Evolutionary conservation across 1,140 invertebrate genomes (phyloP).

Genomic region (Nixonia krombeini): DNA sequence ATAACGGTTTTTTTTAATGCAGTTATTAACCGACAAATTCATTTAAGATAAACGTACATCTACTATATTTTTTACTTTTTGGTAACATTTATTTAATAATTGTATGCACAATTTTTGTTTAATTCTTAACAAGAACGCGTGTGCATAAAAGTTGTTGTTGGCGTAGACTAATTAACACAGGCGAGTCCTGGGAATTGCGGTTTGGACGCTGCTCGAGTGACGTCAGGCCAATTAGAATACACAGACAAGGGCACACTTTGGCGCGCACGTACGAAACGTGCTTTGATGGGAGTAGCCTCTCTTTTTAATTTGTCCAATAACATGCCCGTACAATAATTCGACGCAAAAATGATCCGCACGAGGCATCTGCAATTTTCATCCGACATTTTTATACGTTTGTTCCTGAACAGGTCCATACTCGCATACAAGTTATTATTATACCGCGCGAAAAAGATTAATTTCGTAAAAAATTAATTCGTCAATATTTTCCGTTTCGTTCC

Average conservation of each 20-base stretch:
- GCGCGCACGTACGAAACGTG: constrained; percentile 17
- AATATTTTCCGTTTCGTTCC: too few relatives aligned
- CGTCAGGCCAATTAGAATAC: constrained; percentile 39
- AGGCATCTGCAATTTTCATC: neutral
- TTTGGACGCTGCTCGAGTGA: constrained; percentile 22
- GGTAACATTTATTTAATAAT: too few relatives aligned
- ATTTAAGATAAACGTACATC: too few relatives aligned
- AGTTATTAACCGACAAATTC: too few relatives aligned
- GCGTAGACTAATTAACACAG: constrained; percentile 16
- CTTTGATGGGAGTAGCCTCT: constrained; percentile 26
- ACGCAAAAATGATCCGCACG: neutral
- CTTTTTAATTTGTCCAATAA: constrained; percentile 28
- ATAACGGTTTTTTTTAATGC: too few relatives aligned
- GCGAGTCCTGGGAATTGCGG: constrained; percentile 30
- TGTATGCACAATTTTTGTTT: too few relatives aligned
- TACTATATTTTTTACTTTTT: too few relatives aligned
- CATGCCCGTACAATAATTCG: constrained; percentile 3
- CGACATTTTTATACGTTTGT: neutral
- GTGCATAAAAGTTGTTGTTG: constrained; percentile 10
- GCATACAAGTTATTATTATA: too few relatives aligned
- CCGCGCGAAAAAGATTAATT: too few relatives aligned
- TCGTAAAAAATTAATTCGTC: too few relatives aligned
- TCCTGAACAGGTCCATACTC: neutral
- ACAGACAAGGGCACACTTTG: constrained; percentile 13
- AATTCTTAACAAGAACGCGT: constrained; percentile 21